Base-by-base conservation (phyloP, 92 coral and sea anemone genomes). In the Porites evermanni region DNA sequence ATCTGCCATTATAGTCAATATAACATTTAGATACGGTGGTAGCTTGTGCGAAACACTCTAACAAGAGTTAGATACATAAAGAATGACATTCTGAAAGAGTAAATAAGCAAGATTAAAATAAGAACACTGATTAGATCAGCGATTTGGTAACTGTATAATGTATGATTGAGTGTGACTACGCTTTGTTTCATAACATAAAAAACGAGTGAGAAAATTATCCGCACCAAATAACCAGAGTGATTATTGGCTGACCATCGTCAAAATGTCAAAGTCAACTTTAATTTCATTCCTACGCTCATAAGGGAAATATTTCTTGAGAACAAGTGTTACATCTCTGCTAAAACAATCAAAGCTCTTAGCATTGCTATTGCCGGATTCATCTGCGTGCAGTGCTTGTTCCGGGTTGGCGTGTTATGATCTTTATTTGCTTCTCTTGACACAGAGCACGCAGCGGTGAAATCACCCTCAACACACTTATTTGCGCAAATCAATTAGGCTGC, bases 121-220 rank as follows among this genome's bases (percentile, higher is more conserved):
- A 47, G 54, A 53, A 13, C 23, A 74, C 38, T 78, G 68, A 53
- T 78, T 8, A 67, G 83, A 78, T 85, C 85, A 56, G 44, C 38
- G 71, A 32, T 75, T 76, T 58, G 64, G 3, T 19, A 38, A 32
- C 21, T 61, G 7, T 84, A 53, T 59, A 77, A 75, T 52, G 71
- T 54, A 24, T 24, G 53, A 85, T 85, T 53, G 82, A 85, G 78
- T 67, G 88, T 64, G 88, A 70, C 59, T n/a, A 70, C n/a, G 21
- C 44, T 70, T 81, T 81, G 86, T 81, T 58, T 70, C 23, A 70
- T 7, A 81, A 71, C 70, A 81, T 44, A n/a, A 81, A 47, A 58
- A 11, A 32, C 44, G 69, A 59, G 64, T n/a, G 11, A 70, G 68
- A 70, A 63, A 29, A 70, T 70, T 70, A 68, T 81, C 70, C 53